Evolutionary conservation across 2,888 invertebrate genomes (phyloP).

Genomic region (Athalia cordata): DNA sequence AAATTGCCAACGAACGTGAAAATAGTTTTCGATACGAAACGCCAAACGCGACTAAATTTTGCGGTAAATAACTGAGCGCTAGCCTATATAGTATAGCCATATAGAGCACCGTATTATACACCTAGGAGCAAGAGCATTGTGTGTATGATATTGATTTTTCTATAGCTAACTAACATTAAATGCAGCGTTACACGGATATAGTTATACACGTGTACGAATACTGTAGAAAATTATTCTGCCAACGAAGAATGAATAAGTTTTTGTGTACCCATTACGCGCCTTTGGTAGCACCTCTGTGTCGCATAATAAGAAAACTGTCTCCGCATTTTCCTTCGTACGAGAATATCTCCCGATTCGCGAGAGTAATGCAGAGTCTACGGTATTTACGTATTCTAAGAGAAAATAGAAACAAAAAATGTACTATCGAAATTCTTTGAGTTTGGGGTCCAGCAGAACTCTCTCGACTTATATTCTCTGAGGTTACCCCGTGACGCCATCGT

Average conservation of each 20-base stretch:
- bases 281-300: too few relatives aligned
- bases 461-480: background rate
- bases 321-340: too few relatives aligned
- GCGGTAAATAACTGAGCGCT: constrained; percentile 25
- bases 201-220: background rate
- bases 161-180: constrained; percentile 29
- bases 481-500: constrained; percentile 37
- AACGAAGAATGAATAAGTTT: background rate
- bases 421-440: constrained; percentile 30
- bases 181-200: constrained; percentile 37
- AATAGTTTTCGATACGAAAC: background rate
- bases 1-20: background rate
- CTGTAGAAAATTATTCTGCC: constrained; percentile 18
- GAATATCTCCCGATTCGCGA: too few relatives aligned
- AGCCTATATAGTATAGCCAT: background rate
- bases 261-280: background rate
- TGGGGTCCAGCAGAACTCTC: constrained; percentile 28
- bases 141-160: constrained; percentile 36
- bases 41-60: constrained; percentile 6
- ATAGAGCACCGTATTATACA: background rate
- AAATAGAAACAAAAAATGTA: too few relatives aligned
- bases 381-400: too few relatives aligned
- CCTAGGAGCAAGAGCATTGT: constrained; percentile 3
- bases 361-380: too few relatives aligned
- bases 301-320: too few relatives aligned